Percentiles rank a stretch among this genome's conserved stretches.
phyloP scores from a whole-genome alignment of 2,888 invertebrate genomes.

The Choristoneura rosaceana region DNA sequence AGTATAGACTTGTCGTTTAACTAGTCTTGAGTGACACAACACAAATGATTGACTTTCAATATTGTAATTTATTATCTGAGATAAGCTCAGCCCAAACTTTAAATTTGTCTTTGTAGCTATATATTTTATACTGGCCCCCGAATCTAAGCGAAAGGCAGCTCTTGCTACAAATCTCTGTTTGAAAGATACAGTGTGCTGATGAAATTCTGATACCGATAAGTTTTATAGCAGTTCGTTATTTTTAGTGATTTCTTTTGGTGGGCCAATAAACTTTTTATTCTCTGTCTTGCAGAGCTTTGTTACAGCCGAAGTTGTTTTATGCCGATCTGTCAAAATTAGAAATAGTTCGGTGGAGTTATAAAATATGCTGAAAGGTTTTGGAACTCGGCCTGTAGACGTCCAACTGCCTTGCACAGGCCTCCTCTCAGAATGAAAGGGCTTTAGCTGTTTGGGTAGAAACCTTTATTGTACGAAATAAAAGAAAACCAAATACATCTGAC shows the following conservation, averaged over 20 bases:
- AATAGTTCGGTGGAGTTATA: background rate
- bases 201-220: conserved; percentile 40
- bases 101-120: background rate
- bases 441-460: too few species aligned
- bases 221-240: conserved; percentile 36
- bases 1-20: too few species aligned
- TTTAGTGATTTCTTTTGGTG: conserved; percentile 29
- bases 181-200: conserved; percentile 35
- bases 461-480: too few species aligned
- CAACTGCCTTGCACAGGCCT: too few species aligned
- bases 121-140: conserved; percentile 12
- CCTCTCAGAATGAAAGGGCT: too few species aligned
- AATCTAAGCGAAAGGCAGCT: conserved; percentile 19
- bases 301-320: conserved; percentile 28
- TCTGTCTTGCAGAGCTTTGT: conserved; percentile 1
- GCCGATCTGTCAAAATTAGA: conserved; percentile 1
- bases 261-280: conserved; percentile 31
- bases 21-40: too few species aligned
- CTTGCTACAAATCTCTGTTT: conserved; percentile 33
- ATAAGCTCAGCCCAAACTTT: too few species aligned
- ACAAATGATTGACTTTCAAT: too few species aligned
- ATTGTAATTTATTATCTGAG: too few species aligned
- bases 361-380: background rate
- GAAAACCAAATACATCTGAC: too few species aligned
- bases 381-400: too few species aligned